Conservation (phyloP, 2,888 invertebrate species). For the Drosophila paranaensis region DNA sequence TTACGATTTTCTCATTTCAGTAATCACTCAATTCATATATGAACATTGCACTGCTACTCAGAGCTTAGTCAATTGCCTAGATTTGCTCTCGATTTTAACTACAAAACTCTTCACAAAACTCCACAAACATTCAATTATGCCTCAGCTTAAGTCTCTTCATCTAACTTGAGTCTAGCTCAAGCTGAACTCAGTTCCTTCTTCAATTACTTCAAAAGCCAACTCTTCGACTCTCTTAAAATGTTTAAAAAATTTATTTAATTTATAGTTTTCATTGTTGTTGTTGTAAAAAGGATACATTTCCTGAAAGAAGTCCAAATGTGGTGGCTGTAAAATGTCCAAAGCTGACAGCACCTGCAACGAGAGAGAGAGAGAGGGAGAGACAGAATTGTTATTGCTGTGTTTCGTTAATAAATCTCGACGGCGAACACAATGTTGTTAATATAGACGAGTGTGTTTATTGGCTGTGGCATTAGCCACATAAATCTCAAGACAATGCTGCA, state of each 20-base stretch:
- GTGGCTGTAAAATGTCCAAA: slow-evolving; percentile 98
- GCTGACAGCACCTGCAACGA: slow-evolving; percentile 95
- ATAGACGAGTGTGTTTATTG: slow-evolving; percentile 45
- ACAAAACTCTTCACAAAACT: too few relatives aligned
- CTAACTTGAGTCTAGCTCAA: background rate
- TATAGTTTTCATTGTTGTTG: slow-evolving; percentile 25
- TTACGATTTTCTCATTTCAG: too few relatives aligned
- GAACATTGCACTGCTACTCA: too few relatives aligned
- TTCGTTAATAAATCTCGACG: slow-evolving; percentile 45
- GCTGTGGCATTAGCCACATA: slow-evolving; percentile 55
- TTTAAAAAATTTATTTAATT: background rate
- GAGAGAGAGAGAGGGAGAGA: slow-evolving; percentile 3
- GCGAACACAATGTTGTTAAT: slow-evolving; percentile 26
- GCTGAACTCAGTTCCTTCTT: background rate
- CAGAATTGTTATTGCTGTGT: slow-evolving; percentile 20
- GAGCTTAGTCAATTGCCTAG: too few relatives aligned
- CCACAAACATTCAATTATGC: too few relatives aligned
- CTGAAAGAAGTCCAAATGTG: slow-evolving; percentile 99
- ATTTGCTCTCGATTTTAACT: too few relatives aligned
- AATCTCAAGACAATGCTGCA: slow-evolving; percentile 52
- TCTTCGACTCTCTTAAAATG: background rate
- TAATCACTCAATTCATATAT: too few relatives aligned
- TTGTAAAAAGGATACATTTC: slow-evolving; percentile 97
- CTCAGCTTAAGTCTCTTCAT: too few relatives aligned
- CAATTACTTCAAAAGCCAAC: background rate